Evolutionary conservation across 2,113 vertebrate species (phyloP), one percentile per base, ranked within the genome.

Genomic region (Micronycteris hirsuta): DNA sequence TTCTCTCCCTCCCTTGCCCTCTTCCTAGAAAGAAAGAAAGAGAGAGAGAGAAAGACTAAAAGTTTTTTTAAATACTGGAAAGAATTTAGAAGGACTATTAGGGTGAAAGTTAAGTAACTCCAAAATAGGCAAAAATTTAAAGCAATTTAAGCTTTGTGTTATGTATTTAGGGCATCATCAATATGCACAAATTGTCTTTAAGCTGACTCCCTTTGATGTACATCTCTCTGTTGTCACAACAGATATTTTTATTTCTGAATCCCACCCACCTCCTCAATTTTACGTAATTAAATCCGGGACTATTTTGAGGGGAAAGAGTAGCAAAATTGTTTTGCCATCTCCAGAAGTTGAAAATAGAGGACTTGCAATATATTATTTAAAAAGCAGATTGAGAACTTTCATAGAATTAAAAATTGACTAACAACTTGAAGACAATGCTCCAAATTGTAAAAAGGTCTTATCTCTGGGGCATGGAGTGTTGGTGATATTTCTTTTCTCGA

Each of bases 361-460:
- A 4, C 2, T 16, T 36, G 45, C 17, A 89, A 71, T 58, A 28
- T 65, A 74, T 38, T 92, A 38, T 56, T 90, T 95, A 80, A 95
- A 78, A 85, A 91, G 49, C 82, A 80, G 56, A 63, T 77, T 63
- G 1, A 67, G 43, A 91, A 68, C 49, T 70, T 70, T 26, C 24
- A 58, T 63, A 86, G 70, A 68, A 95, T 71, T 93, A 80, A n/a
- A 86, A 95, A 76, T 86, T 49, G 31, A 67, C 71, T 63, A 83
- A 94, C 11, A 76, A 58, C 33, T 78, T 71, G 43, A 95, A 68
- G 74, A 80, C 31, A 78, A 93, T 68, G 71, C 7, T 67, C 19
- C 19, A 90, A 47, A 33, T 22, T 81, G 56, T 86, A 70, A 38
- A 92, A 61, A 74, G 47, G 13, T 33, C 52, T 92, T 83, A 71